Evolutionary conservation across 1,140 invertebrate species (phyloP), one percentile per base, ranked within the genome.

Genomic region (Ctenoplectra terminalis): DNA sequence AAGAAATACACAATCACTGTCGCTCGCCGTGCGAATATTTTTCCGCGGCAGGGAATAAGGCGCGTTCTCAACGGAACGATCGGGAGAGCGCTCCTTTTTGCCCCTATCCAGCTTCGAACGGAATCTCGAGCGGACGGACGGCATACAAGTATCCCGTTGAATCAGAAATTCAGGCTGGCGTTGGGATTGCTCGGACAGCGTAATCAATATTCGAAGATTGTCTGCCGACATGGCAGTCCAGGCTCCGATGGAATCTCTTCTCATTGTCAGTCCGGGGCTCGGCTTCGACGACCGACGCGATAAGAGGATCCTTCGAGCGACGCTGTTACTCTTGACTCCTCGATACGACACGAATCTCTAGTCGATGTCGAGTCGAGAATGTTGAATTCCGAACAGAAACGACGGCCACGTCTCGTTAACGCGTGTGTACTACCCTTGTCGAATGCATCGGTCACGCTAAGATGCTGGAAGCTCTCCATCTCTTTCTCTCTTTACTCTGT

Each of bases 121-220:
- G 61, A 81, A 74, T 81, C 72, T 60, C 61, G 61, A 48, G 23
- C 26, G 52, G 50, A 66, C 71, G 66, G 56, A 63, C 77, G 46
- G 37, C 43, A 58, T 82, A 85, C 69, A 82, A 85, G 73, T 79
- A 61, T 67, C 71, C 58, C 56, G 40, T 67, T 73, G 80, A 86
- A 86, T 86, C 74, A 79, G 56, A 56, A 81, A 82, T 86, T 86
- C 84, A 86, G 81, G 75, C 64, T 66, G 64, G 71, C 79, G 73
- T 82, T 56, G 60, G 63, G 67, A 73, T 87, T 83, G 82, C 82
- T 87, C 78, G 74, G 78, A 87, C 73, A 82, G 56, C 26, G 77
- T 87, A 84, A 87, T 87, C 86, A 84, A 87, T 87, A 84, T 87
- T 82, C 82, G 60, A 79, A 77, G 48, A 81, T 82, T 78, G 82